Evolutionary conservation across 2,113 vertebrate species (phyloP), one percentile per base, ranked within the genome.

Genomic region (Leucoraja erinaceus): DNA sequence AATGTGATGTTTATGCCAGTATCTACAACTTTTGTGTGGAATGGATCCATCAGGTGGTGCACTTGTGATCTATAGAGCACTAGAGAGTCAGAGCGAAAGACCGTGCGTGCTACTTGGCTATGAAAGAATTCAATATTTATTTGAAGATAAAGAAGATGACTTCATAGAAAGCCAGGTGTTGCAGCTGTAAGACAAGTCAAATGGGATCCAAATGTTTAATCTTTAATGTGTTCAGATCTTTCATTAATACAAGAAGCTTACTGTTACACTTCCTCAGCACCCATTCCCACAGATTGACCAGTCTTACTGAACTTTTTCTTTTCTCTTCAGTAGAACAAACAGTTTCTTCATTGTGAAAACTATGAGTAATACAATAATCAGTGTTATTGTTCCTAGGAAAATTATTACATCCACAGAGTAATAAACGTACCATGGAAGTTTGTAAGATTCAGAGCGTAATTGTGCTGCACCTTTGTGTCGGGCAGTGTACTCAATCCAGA

Each of bases 401-500:
- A 47, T 47, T 47, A 95, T 14, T 5, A 96, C 95, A 75, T 96
- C 96, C 66, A 97, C 33, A 38, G 95, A 95, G 61, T 96, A 56
- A 93, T 96, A 96, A 0, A 93, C 93, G 61, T 95, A 97, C 96
- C 96, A 96, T 0, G 95, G 94, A 95, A 96, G 95, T 94, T 94
- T 95, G 56, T 95, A 95, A 3, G 95, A 96, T 93, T 96, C 95
- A 0, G 96, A 95, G 56, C 94, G 95, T 91, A 97, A 93, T 93
- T 96, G 96, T 1, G 94, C 93, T 0, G 96, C 96, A 22, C 96
- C 96, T 94, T 95, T 95, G 93, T 47, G 38, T 47, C 38, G 38
- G 88, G 96, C 96, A 0, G 96, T 96, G 93, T 95, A 96, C 94
- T 97, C 96, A 0, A 94, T 95, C 96, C 96, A 97, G 93, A 93